phyloP scores from a whole-genome alignment of 2,888 invertebrate genomes.

The Ochropacha duplaris region DNA sequence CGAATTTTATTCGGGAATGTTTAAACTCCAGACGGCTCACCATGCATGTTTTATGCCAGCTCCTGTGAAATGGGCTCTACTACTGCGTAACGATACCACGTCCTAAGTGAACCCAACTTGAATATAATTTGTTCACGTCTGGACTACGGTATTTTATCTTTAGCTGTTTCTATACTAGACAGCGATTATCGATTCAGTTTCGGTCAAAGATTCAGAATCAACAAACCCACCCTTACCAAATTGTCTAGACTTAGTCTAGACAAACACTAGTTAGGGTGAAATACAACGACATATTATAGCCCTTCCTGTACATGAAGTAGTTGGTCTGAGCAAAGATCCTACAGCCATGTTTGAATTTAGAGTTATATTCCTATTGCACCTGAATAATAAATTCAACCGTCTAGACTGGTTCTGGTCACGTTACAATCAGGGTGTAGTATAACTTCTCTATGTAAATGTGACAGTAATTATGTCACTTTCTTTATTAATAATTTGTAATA shows the following conservation, averaged over 20 bases:
- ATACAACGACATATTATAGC: conserved; percentile 33
- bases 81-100: neutral
- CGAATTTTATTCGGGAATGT: conserved; percentile 20
- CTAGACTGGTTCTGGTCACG: neutral
- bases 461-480: neutral
- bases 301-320: conserved; percentile 14
- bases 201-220: conserved; percentile 31
- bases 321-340: conserved; percentile 6
- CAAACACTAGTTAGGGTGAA: conserved; percentile 37
- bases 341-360: conserved; percentile 3
- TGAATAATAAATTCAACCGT: neutral
- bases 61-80: conserved; percentile 11
- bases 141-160: neutral
- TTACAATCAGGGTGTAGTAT: neutral
- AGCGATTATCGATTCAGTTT: conserved; percentile 33
- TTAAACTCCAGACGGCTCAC: conserved; percentile 20
- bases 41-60: conserved; percentile 36
- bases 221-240: conserved; percentile 31
- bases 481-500: neutral
- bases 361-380: neutral
- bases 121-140: neutral
- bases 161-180: conserved; percentile 20
- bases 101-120: neutral
- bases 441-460: neutral
- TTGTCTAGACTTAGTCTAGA: conserved; percentile 77